Conservation (phyloP, 1,140 invertebrate species). For the Rhagoletis pomonella region DNA sequence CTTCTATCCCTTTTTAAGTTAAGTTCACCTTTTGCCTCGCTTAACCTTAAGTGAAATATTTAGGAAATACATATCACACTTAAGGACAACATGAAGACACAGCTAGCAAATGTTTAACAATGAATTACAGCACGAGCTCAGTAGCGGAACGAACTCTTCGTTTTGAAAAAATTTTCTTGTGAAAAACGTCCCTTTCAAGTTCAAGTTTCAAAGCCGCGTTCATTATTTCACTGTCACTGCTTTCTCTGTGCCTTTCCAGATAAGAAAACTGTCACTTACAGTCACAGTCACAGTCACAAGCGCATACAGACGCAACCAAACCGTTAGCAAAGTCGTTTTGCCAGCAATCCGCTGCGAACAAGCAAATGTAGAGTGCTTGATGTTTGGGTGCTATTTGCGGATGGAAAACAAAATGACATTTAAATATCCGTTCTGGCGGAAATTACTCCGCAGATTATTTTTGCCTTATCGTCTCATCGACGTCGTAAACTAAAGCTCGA, state of each 20-base stretch:
- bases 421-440: constrained; percentile 15
- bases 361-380: not conserved
- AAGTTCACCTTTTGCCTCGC: no score
- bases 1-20: no score
- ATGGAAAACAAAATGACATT: constrained; percentile 2
- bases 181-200: not conserved
- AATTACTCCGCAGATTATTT: constrained; percentile 2
- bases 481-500: not conserved
- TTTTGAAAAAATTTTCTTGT: not conserved
- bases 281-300: not conserved
- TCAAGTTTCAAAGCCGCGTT: not conserved
- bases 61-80: no score
- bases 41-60: no score
- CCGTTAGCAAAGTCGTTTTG: not conserved
- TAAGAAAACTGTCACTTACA: constrained; percentile 1
- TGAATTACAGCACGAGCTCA: no score
- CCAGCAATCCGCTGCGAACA: not conserved
- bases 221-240: not conserved
- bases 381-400: not conserved
- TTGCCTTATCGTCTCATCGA: not conserved
- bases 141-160: not conserved
- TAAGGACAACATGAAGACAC: no score
- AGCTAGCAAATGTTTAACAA: no score
- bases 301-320: not conserved
- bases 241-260: not conserved